These are phyloP conservation scores for Criorhina ranunculi DNA, from an alignment of 2,888 invertebrate genomes.

Conservation along the genomic window DNA sequence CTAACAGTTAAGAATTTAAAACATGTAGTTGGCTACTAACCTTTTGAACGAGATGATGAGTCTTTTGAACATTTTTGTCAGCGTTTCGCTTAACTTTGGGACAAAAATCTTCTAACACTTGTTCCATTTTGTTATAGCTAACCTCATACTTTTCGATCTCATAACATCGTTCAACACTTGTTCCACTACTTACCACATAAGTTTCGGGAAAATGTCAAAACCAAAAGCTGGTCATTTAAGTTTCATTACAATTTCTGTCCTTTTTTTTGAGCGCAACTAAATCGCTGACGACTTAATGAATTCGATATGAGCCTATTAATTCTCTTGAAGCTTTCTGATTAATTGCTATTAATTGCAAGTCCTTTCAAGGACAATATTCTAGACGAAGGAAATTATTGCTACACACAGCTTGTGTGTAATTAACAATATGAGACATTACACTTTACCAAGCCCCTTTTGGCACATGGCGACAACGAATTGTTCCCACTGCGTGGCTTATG, in stretches of 20 bases:
- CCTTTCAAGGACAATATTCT: constrained; percentile 32
- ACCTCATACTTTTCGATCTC: not conserved
- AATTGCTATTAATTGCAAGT: constrained; percentile 66
- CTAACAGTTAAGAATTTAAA: too few relatives aligned
- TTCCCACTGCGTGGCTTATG: constrained; percentile 27
- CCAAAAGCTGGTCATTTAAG: not conserved
- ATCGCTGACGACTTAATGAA: constrained; percentile 53
- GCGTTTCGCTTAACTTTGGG: too few relatives aligned
- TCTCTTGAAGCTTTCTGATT: constrained; percentile 58
- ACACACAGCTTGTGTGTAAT: constrained; percentile 44
- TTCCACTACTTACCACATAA: not conserved
- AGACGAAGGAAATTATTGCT: constrained; percentile 36
- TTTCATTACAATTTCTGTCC: not conserved
- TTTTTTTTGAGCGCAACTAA: constrained; percentile 9
- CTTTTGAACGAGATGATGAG: too few relatives aligned
- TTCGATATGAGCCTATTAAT: constrained; percentile 56
- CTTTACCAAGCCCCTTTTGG: not conserved
- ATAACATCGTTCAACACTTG: not conserved
- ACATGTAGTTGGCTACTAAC: too few relatives aligned
- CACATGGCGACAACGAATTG: constrained; percentile 13
- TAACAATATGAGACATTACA: constrained; percentile 35
- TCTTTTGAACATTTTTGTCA: too few relatives aligned
- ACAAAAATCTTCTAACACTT: too few relatives aligned
- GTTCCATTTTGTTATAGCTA: too few relatives aligned
- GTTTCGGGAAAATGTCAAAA: constrained; percentile 1